These are phyloP conservation scores for Goniozus legneri DNA, from an alignment of 1,140 invertebrate species.

Conservation along the genomic window DNA sequence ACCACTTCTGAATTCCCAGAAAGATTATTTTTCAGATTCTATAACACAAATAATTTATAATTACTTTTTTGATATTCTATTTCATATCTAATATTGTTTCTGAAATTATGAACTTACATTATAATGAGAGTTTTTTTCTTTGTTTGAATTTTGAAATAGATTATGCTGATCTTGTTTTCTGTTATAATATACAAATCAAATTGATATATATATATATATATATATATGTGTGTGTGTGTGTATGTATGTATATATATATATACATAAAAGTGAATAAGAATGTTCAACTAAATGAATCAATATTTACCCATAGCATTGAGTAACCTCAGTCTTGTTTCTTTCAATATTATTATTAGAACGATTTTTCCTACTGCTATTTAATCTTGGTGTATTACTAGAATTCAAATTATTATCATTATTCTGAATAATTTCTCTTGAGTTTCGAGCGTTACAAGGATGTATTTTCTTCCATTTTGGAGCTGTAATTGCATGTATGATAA, in stretches of 20 bases:
- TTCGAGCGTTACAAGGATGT: slow-evolving; percentile 24
- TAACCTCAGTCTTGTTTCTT: too few species aligned
- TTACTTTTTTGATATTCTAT: slow-evolving; percentile 9
- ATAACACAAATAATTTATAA: slow-evolving; percentile 7
- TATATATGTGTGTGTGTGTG: background rate
- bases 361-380: too few species aligned
- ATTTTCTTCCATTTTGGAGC: slow-evolving; percentile 39
- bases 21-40: too few species aligned
- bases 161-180: too few species aligned
- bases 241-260: slow-evolving; percentile 2
- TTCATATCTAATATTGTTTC: background rate
- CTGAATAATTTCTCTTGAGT: slow-evolving; percentile 26
- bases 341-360: too few species aligned
- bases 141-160: too few species aligned
- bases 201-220: background rate
- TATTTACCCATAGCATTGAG: too few species aligned
- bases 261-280: background rate
- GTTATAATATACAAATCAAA: too few species aligned
- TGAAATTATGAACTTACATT: background rate
- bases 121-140: too few species aligned
- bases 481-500: slow-evolving; percentile 14
- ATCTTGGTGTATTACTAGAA: slow-evolving; percentile 15
- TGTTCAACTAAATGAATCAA: too few species aligned
- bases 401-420: slow-evolving; percentile 19
- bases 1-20: too few species aligned